Percentiles rank a stretch among this genome's conserved stretches.
These are phyloP conservation scores for Amphiura filiformis DNA, from an alignment of 35 echinoderm and acorn worm genomes.

Conservation along the genomic window DNA sequence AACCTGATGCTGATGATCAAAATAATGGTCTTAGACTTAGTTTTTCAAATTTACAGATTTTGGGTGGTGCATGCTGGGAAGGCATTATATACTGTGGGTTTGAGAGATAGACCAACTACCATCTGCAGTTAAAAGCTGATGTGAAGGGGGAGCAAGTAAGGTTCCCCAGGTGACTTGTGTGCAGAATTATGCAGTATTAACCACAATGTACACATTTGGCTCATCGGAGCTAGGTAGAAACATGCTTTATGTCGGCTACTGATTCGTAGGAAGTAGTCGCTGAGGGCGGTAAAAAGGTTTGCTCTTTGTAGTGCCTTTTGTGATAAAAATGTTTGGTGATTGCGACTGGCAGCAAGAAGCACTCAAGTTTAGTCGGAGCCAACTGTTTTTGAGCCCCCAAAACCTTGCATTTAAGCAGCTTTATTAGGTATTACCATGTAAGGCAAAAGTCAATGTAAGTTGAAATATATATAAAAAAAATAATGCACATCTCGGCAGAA, in stretches of 20 bases:
- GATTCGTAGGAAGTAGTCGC: neutral
- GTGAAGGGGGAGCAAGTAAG: neutral
- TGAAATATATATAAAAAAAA: too few species aligned
- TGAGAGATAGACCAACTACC: neutral
- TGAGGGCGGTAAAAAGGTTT: neutral
- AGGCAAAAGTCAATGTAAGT: too few species aligned
- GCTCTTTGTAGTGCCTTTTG: neutral
- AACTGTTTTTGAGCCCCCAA: too few species aligned
- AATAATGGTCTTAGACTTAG: too few species aligned
- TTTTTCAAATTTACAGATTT: too few species aligned
- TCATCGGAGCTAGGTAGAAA: neutral
- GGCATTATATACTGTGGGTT: too few species aligned
- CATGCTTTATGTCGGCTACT: neutral
- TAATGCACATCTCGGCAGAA: too few species aligned
- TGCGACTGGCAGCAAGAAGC: neutral
- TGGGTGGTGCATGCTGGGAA: too few species aligned
- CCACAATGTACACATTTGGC: neutral
- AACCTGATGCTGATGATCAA: too few species aligned
- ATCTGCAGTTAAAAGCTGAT: constrained; percentile 4
- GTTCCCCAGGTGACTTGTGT: neutral
- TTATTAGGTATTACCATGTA: too few species aligned
- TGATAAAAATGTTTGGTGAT: constrained; percentile 11
- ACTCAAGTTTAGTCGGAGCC: too few species aligned
- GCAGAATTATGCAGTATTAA: constrained; percentile 1
- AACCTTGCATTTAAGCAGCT: too few species aligned